Percentiles rank a stretch among this genome's conserved stretches.
These are phyloP conservation scores for Hylomyscus alleni DNA, from an alignment of 2,797 vertebrate genomes.

Conservation along the genomic window DNA sequence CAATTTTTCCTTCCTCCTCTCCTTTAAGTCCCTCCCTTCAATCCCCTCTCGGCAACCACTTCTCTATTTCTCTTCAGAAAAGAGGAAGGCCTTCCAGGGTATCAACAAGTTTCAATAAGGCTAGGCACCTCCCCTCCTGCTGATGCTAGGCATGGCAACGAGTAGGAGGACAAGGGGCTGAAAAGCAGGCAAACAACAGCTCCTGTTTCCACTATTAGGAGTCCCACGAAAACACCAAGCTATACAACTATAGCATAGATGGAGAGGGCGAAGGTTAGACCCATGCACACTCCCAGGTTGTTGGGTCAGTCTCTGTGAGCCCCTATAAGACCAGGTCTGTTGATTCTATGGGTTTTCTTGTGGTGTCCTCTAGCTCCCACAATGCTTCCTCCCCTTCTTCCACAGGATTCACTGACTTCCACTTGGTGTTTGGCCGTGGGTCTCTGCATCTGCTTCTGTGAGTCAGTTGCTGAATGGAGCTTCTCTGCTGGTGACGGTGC, in stretches of 20 bases:
- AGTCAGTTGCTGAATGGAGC: not conserved
- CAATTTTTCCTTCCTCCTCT: not conserved
- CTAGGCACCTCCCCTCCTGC: not conserved
- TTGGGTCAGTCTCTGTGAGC: no score
- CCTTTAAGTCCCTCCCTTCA: not conserved
- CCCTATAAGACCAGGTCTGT: no score
- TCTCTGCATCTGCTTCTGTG: not conserved
- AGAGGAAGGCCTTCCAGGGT: not conserved
- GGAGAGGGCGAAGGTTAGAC: no score
- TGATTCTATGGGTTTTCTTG: no score
- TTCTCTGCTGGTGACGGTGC: not conserved
- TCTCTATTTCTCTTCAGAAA: not conserved
- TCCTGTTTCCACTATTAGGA: no score
- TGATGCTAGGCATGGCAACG: not conserved
- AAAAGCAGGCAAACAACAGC: not conserved
- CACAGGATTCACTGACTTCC: not conserved
- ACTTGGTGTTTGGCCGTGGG: not conserved
- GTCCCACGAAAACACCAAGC: no score
- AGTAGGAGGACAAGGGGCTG: not conserved
- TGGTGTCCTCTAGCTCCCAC: not conserved
- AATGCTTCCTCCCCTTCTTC: not conserved
- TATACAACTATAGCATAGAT: no score
- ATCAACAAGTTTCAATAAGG: not conserved
- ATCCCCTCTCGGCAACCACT: no score
- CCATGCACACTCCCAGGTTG: no score